Percentiles rank a stretch among this genome's conserved stretches.
Conservation (phyloP, 2,113 vertebrate genomes). For the Syngnathus scovelli region DNA sequence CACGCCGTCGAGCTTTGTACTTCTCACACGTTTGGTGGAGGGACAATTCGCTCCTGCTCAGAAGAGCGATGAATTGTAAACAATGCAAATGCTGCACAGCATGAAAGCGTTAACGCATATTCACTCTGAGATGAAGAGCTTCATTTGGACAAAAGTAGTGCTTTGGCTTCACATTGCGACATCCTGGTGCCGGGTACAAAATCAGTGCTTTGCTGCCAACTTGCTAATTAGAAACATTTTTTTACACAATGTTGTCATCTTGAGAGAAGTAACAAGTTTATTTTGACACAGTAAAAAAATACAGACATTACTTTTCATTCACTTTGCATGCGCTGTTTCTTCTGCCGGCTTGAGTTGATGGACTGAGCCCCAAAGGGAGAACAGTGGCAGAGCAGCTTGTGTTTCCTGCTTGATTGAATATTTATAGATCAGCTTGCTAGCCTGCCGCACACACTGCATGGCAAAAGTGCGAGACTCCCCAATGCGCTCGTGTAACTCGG, state of each 20-base stretch:
- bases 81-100: no score
- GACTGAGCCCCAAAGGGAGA: slow-evolving; percentile 40
- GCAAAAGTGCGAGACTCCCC: slow-evolving; percentile 11
- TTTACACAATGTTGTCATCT: no score
- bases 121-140: not conserved
- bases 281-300: no score
- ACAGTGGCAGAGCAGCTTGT: slow-evolving; percentile 41
- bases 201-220: not conserved
- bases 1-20: not conserved
- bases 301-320: no score
- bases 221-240: no score
- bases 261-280: no score
- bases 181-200: no score
- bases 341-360: slow-evolving; percentile 34
- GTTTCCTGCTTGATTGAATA: slow-evolving; percentile 64
- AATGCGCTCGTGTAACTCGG: slow-evolving; percentile 7
- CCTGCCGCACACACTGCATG: slow-evolving; percentile 18
- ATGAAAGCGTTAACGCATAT: no score
- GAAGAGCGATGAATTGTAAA: no score
- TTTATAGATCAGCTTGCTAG: slow-evolving; percentile 51
- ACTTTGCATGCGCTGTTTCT: slow-evolving; percentile 15
- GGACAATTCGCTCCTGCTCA: slow-evolving; percentile 2
- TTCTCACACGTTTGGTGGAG: slow-evolving; percentile 5
- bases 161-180: no score
- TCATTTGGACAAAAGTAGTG: not conserved